Evolutionary conservation across 1,140 invertebrate genomes (phyloP), one percentile per base, ranked within the genome.

Genomic region (Hypothenemus hampei): DNA sequence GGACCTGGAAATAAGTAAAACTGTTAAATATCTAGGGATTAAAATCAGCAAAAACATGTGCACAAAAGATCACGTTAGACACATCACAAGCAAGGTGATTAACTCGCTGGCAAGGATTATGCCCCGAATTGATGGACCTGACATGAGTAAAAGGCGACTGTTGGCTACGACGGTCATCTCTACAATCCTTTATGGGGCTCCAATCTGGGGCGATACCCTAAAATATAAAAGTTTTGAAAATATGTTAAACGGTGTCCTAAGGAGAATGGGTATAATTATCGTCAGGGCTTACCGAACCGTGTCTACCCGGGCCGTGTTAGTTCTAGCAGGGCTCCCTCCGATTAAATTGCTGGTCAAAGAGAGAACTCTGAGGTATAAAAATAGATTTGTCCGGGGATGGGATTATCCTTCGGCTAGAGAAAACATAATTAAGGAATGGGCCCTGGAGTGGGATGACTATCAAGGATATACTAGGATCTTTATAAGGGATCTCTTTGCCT

Each of bases 391-490:
- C 5, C 15, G 5, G 6, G 8, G 35, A 5, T 15, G 5, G 7
- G 39, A 41, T 19, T n/a, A n/a, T n/a, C n/a, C n/a, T n/a, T n/a
- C n/a, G n/a, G 20, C 20, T 8, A 41, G 19, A 21, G 4, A 18
- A 18, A 21, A 18, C 4, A 5, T 20, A 5, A 19, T 6, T 21
- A 18, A 4, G 20, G 20, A 41, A 33, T 36, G 31, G 47, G 15
- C 20, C n/a, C 16, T 23, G 8, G 39, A 35, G 5, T 36, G 36
- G 47, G 24, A 21, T 11, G 3, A 18, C 18, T 26, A 37, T n/a
- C 37, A 20, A 10, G 13, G 22, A 2, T 55, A 46, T 44, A 46
- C 50, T 4, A 55, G 49, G 13, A 20, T 15, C 7, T 31, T 55
- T n/a, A 45, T 44, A 3, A 22, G 19, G 11, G 35, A 55, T 20